Evolutionary conservation across 2,797 vertebrate genomes (phyloP), one percentile per base, ranked within the genome.

Genomic region (Botia kubotai): DNA sequence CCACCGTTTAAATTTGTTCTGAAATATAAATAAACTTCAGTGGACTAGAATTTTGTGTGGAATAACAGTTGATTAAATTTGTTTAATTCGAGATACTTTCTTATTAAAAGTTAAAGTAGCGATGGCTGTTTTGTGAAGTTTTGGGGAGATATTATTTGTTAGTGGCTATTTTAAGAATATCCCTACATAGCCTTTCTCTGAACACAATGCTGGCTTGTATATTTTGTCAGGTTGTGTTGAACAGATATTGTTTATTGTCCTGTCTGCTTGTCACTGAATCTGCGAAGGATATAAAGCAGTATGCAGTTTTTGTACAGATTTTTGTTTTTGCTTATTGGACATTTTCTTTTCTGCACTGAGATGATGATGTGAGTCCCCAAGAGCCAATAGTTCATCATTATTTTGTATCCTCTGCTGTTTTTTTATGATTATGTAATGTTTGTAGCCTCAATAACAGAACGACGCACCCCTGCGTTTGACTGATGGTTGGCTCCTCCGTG

Each of bases 391-490:
- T 39, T 75, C 65, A 50, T 7, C 46, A 58, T 52, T 60, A 57
- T 50, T 52, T 39, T 43, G 26, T 10, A 21, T 11, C 52, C 46
- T 39, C 14, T n/a, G 33, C 21, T 14, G 3, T 65, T 52, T 39
- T 39, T 53, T 68, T 62, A 58, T 3, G 7, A 55, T 75, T 75
- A 70, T 70, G 72, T 76, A 82, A 71, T 76, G 57, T 46, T 62
- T 63, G 73, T 70, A 76, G 33, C 33, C 36, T 76, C 66, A 77
- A 55, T 53, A 76, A 7, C 48, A 57, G 16, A 70, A 68, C 14
- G 29, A 65, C 50, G 66, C 63, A 65, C 82, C 63, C 76, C 71
- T 79, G 53, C 43, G 52, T 39, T 48, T 77, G 67, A 65, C 73
- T 76, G 57, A 76, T 73, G 73, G 80, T 70, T 46, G 57, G 67